phyloP scores from a whole-genome alignment of 2,113 vertebrate genomes.

The Protobothrops mucrosquamatus region DNA sequence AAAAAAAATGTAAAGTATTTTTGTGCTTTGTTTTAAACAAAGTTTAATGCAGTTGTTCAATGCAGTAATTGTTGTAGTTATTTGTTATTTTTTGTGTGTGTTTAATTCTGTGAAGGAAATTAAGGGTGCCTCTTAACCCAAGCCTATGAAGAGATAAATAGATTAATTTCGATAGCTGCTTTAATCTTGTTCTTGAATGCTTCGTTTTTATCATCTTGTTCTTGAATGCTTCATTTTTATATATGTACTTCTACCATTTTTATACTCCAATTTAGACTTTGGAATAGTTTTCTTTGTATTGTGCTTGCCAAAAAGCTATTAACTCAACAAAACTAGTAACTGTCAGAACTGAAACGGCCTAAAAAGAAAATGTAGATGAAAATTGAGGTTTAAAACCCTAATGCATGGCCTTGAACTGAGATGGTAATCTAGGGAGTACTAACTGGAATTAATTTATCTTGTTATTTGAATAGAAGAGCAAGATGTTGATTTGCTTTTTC shows the following conservation, averaged over 20 bases:
- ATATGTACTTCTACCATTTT: not conserved
- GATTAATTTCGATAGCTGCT: not conserved
- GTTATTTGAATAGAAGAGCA: not conserved
- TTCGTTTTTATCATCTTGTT: not conserved
- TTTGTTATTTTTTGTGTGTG: not conserved
- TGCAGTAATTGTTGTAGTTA: not conserved
- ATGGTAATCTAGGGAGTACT: not conserved
- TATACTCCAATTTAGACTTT: not conserved
- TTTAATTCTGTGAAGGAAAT: not conserved
- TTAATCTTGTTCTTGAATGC: not conserved
- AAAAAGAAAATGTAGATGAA: not conserved
- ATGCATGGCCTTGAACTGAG: not conserved
- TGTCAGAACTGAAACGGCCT: conserved; percentile 9
- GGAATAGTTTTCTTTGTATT: conserved; percentile 11
- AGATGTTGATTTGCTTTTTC: not conserved
- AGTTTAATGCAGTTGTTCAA: not conserved
- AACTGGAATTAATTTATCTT: not conserved
- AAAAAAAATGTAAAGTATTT: not conserved
- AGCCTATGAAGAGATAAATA: conserved; percentile 7
- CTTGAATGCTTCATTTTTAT: not conserved
- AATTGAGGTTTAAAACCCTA: not conserved
- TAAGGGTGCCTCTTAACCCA: not conserved
- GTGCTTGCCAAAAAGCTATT: conserved; percentile 14
- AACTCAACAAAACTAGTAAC: not conserved
- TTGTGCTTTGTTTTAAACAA: not conserved